These are phyloP conservation scores for Ceratosolen solmsi DNA, from an alignment of 1,140 invertebrate species.

Conservation along the genomic window DNA sequence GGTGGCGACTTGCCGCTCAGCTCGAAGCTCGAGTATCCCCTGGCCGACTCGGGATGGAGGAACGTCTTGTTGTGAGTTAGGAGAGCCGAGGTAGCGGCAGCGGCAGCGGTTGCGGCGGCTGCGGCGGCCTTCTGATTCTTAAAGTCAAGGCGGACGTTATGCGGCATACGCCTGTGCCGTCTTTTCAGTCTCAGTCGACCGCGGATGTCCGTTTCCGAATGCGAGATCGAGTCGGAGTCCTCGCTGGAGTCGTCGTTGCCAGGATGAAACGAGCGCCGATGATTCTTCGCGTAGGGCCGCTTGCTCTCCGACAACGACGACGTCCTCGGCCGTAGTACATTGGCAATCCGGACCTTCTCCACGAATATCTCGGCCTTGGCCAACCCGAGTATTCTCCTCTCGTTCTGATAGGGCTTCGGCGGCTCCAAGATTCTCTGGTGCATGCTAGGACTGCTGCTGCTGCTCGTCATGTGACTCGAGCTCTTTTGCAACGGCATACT, in stretches of 20 bases:
- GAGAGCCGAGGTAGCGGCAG: slow-evolving; percentile 37
- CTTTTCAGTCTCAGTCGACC: slow-evolving; percentile 63
- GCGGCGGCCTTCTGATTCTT: slow-evolving; percentile 62
- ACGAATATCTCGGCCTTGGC: slow-evolving; percentile 53
- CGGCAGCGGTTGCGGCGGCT: too few relatives aligned
- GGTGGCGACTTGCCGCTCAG: slow-evolving; percentile 69
- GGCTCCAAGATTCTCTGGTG: slow-evolving; percentile 68
- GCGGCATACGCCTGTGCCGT: slow-evolving; percentile 62
- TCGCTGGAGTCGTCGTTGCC: slow-evolving; percentile 67
- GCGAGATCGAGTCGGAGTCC: slow-evolving; percentile 70
- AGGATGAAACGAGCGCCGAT: slow-evolving; percentile 68
- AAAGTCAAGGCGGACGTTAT: slow-evolving; percentile 65
- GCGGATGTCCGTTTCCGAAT: slow-evolving; percentile 70
- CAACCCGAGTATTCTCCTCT: slow-evolving; percentile 53
- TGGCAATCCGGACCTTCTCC: slow-evolving; percentile 55
- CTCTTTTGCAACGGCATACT: slow-evolving; percentile 57
- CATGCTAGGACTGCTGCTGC: slow-evolving; percentile 55
- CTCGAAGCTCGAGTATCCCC: slow-evolving; percentile 63
- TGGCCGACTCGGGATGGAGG: slow-evolving; percentile 62
- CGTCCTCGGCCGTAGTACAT: slow-evolving; percentile 65
- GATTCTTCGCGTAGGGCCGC: slow-evolving; percentile 62
- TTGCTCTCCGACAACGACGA: slow-evolving; percentile 68
- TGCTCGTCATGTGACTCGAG: neutral
- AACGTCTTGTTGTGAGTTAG: slow-evolving; percentile 54
- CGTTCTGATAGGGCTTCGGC: slow-evolving; percentile 68